These are phyloP conservation scores for Actinia tenebrosa DNA, from an alignment of 64 coral and sea anemone species.

Conservation along the genomic window DNA sequence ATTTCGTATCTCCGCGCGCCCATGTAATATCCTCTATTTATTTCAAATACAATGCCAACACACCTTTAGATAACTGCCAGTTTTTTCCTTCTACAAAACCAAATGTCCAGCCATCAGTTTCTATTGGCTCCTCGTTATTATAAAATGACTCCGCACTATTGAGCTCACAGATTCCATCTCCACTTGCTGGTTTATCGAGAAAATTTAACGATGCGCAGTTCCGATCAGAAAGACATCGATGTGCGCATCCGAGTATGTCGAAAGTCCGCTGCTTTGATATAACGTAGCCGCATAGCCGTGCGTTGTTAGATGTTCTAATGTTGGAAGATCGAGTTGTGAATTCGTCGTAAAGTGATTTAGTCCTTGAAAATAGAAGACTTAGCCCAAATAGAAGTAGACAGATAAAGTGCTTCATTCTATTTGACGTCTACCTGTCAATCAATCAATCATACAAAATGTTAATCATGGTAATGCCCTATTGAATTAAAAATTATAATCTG, in stretches of 20 bases:
- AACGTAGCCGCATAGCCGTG: not conserved
- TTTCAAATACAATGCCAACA: not conserved
- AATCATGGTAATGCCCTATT: no score
- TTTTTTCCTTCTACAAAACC: not conserved
- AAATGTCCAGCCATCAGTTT: not conserved
- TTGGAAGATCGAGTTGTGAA: not conserved
- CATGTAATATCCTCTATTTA: no score
- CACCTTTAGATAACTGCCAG: not conserved
- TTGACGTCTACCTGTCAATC: not conserved
- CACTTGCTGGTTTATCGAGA: not conserved
- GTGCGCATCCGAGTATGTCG: conserved; percentile 15
- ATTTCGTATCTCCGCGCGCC: no score
- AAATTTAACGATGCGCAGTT: conserved; percentile 28
- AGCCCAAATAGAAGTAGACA: conserved; percentile 1
- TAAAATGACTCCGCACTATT: not conserved
- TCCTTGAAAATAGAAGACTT: not conserved
- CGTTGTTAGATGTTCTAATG: not conserved
- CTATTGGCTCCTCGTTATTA: not conserved
- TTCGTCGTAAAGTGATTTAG: not conserved
- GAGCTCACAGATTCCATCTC: not conserved
- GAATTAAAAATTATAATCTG: no score
- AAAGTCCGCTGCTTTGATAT: conserved; percentile 2
- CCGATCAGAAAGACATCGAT: conserved; percentile 2
- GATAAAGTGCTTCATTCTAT: not conserved
- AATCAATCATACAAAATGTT: not conserved